Percentiles rank a stretch among this genome's conserved stretches.
phyloP scores from a whole-genome alignment of 2,888 invertebrate genomes.

The Mythimna ferrago region DNA sequence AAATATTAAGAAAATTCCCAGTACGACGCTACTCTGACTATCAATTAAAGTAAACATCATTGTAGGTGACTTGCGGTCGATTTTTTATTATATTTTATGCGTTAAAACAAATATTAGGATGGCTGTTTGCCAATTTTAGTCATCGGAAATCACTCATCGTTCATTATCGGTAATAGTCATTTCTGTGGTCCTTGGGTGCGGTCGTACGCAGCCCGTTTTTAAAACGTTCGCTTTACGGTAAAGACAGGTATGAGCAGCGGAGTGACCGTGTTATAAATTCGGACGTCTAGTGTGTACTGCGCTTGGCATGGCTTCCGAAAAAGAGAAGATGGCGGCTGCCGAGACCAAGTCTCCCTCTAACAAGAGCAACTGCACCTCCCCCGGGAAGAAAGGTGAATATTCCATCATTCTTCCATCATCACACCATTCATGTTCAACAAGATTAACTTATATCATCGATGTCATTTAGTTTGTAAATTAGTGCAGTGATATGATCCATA shows the following conservation, averaged over 20 bases:
- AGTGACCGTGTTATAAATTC: slow-evolving; percentile 76
- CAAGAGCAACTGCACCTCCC: slow-evolving; percentile 88
- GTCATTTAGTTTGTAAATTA: slow-evolving; percentile 26
- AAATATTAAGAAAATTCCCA: slow-evolving; percentile 67
- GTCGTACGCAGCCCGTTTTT: slow-evolving; percentile 71
- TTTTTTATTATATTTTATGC: slow-evolving; percentile 70
- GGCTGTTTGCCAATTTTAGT: slow-evolving; percentile 83
- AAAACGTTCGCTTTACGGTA: slow-evolving; percentile 50
- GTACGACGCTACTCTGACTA: slow-evolving; percentile 59
- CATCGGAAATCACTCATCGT: slow-evolving; percentile 81
- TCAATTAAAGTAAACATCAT: slow-evolving; percentile 69
- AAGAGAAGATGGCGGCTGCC: slow-evolving; percentile 88
- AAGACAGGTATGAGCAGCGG: slow-evolving; percentile 83
- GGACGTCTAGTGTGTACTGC: slow-evolving; percentile 73
- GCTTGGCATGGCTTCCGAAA: slow-evolving; percentile 85
- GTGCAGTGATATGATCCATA: slow-evolving; percentile 7
- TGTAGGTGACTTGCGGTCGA: slow-evolving; percentile 68
- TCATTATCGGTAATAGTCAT: slow-evolving; percentile 80
- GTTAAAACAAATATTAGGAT: slow-evolving; percentile 81
- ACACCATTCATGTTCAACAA: slow-evolving; percentile 20
- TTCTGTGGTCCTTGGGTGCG: slow-evolving; percentile 76
- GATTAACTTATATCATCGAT: slow-evolving; percentile 11
- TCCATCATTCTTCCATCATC: slow-evolving; percentile 47
- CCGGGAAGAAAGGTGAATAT: slow-evolving; percentile 88
- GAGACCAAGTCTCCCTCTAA: slow-evolving; percentile 87